Conservation (phyloP, 1,140 invertebrate species). For the Brachionus rotundiformis region DNA sequence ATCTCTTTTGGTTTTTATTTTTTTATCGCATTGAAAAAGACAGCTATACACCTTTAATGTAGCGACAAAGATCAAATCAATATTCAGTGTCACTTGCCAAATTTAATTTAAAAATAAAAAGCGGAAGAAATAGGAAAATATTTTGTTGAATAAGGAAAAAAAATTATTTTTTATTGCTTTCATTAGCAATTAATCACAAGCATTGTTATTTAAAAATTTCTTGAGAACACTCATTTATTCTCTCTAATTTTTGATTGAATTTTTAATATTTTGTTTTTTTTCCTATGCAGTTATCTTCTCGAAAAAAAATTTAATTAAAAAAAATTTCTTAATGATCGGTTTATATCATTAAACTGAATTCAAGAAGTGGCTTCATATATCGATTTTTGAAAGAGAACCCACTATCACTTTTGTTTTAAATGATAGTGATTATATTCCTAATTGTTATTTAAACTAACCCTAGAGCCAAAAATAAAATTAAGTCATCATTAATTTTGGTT, state of each 20-base stretch:
- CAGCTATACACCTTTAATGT: too few relatives aligned
- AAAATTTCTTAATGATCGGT: background rate
- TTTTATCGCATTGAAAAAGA: background rate
- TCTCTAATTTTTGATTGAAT: background rate
- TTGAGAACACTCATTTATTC: slow-evolving; percentile 1
- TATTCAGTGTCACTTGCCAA: background rate
- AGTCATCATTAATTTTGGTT: background rate
- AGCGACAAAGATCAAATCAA: background rate
- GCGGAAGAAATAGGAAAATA: background rate
- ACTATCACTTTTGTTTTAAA: too few relatives aligned
- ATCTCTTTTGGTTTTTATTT: background rate
- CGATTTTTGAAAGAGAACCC: background rate
- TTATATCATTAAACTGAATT: background rate
- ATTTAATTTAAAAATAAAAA: background rate
- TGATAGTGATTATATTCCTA: background rate
- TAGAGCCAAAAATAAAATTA: background rate
- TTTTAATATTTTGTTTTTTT: background rate
- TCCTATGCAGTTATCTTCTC: background rate
- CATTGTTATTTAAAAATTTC: background rate
- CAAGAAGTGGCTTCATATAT: background rate
- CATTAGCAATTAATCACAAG: background rate
- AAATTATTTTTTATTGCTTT: background rate
- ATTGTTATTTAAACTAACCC: background rate
- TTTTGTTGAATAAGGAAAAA: background rate
- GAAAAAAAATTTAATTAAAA: background rate